Conservation (phyloP, 2,797 vertebrate genomes). For the Miichthys miiuy region DNA sequence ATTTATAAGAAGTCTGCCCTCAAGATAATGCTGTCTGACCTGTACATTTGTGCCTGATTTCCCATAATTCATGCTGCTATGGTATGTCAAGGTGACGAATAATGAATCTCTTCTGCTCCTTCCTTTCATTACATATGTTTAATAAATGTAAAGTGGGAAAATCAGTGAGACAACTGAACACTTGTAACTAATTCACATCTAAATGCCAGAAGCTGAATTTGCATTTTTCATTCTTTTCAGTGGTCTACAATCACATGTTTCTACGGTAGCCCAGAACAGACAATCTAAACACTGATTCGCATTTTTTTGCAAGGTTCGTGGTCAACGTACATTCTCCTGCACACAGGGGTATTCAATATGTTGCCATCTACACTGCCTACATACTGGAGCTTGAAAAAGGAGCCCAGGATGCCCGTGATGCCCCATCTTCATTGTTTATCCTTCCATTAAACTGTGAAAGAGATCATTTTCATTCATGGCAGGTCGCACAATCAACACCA, state of each 20-base stretch:
- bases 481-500: constrained; percentile 68
- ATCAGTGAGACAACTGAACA: neutral
- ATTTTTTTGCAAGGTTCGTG: no score
- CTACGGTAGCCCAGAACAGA: no score
- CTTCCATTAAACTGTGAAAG: constrained; percentile 15
- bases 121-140: neutral
- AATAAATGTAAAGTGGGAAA: neutral
- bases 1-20: neutral
- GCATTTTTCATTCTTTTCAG: neutral
- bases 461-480: constrained; percentile 54
- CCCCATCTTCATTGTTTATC: neutral
- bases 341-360: no score
- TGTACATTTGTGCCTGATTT: neutral
- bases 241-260: no score
- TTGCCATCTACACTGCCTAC: no score
- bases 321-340: no score
- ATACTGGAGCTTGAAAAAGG: neutral
- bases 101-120: neutral
- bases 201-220: constrained; percentile 1
- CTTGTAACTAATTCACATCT: constrained; percentile 9
- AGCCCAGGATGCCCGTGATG: neutral
- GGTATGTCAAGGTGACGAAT: neutral
- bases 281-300: no score
- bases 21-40: neutral
- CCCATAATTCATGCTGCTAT: neutral